Evolutionary conservation across 2,888 invertebrate species (phyloP).

Genomic region (Noctua pronuba): DNA sequence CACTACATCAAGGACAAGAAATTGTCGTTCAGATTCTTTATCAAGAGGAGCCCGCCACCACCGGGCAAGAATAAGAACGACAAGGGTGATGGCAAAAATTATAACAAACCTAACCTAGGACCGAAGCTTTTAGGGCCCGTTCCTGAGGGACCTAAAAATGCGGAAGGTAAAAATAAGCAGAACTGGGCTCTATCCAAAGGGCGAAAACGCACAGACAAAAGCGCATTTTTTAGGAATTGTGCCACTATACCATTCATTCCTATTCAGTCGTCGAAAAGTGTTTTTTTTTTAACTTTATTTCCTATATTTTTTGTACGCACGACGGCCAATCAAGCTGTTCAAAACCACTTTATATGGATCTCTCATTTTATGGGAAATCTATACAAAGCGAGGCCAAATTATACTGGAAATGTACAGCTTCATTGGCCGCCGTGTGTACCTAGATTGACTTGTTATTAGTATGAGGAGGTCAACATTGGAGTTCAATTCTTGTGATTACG

Average conservation of each 20-base stretch:
- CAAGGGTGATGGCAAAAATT: conserved; percentile 67
- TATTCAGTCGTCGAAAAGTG: conserved; percentile 11
- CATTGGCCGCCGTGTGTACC: no score
- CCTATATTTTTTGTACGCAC: conserved; percentile 34
- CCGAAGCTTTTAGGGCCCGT: conserved; percentile 70
- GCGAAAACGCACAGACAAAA: conserved; percentile 47
- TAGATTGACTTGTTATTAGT: conserved; percentile 61
- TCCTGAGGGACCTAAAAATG: conserved; percentile 56
- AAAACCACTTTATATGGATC: no score
- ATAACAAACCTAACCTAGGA: conserved; percentile 64
- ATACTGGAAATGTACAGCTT: no score
- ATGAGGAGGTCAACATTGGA: conserved; percentile 40
- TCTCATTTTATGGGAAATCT: no score
- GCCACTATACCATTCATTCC: conserved; percentile 6
- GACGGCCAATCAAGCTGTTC: no score
- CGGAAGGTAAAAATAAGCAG: conserved; percentile 55
- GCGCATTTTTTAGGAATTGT: conserved; percentile 27
- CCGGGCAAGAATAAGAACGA: conserved; percentile 66
- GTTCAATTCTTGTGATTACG: conserved; percentile 61
- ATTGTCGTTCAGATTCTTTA: conserved; percentile 79
- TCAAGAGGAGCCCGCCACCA: conserved; percentile 74
- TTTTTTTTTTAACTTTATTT: not conserved
- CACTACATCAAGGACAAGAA: conserved; percentile 80
- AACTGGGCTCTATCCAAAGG: conserved; percentile 53
- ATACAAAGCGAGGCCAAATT: no score